A percentile compares a stretch with the other conserved stretches of the same genome.
phyloP scores from a whole-genome alignment of 2,797 vertebrate species.

The Arnoldichthys spilopterus region DNA sequence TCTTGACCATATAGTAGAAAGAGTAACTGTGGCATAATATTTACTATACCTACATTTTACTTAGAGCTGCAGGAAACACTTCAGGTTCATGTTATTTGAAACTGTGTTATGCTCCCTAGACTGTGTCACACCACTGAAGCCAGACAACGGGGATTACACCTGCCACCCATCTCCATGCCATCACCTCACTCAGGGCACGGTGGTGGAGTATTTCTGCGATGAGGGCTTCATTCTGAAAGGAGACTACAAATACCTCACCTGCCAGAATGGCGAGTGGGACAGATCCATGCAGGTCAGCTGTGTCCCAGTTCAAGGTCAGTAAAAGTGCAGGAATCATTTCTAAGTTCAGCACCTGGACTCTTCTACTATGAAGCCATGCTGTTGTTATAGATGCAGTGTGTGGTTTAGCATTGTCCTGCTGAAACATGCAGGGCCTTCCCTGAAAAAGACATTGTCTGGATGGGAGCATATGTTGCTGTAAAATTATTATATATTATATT shows the following conservation, averaged over 20 bases:
- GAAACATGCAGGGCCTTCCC: no score
- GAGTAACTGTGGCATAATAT: no score
- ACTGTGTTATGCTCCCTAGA: conserved; percentile 50
- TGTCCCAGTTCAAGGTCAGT: conserved; percentile 85
- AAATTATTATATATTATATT: no score
- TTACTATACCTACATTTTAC: not conserved
- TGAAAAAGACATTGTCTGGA: no score
- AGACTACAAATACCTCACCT: conserved; percentile 94
- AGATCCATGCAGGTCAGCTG: conserved; percentile 92
- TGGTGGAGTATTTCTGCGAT: conserved; percentile 92
- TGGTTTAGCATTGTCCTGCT: no score
- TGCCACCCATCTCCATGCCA: conserved; percentile 91
- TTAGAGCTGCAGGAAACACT: no score
- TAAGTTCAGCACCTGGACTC: no score
- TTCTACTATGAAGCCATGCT: no score
- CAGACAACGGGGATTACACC: conserved; percentile 90
- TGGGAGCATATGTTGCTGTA: no score
- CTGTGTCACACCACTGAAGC: conserved; percentile 80
- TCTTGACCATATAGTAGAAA: no score
- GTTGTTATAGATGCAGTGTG: no score
- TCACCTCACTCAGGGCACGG: conserved; percentile 85
- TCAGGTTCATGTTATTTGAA: no score
- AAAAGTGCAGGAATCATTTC: not conserved
- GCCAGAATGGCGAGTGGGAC: conserved; percentile 92
- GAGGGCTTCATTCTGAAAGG: conserved; percentile 94